These are phyloP conservation scores for Drosophila cracens DNA, from an alignment of 2,888 invertebrate genomes.

Conservation along the genomic window DNA sequence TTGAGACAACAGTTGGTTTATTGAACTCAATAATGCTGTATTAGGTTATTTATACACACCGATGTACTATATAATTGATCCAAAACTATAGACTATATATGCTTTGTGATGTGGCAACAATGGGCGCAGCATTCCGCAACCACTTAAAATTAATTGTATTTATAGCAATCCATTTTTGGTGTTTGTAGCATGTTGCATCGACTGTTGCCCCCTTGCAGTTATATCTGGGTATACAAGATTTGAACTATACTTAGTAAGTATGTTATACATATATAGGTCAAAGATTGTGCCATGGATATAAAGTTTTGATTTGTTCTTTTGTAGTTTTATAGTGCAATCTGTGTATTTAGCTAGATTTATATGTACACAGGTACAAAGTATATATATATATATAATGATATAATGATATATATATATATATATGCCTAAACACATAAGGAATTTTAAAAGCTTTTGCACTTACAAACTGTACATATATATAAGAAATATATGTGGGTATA, in stretches of 20 bases:
- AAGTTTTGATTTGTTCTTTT: background rate
- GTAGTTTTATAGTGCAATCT: background rate
- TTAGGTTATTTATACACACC: constrained; percentile 10
- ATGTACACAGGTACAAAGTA: constrained; percentile 7
- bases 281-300: constrained; percentile 4
- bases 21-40: constrained; percentile 40
- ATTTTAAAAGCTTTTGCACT: constrained; percentile 13
- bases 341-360: background rate
- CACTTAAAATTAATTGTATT: background rate
- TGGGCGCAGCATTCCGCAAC: background rate
- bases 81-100: constrained; percentile 32
- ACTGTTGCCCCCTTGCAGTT: no score
- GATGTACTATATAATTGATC: constrained; percentile 24
- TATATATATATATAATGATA: constrained; percentile 1
- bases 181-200: constrained; percentile 10
- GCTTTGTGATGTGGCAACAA: background rate
- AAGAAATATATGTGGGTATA: constrained; percentile 23
- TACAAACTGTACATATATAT: constrained; percentile 7
- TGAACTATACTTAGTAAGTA: background rate
- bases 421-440: constrained; percentile 17
- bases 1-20: background rate
- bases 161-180: background rate
- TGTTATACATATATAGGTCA: background rate
- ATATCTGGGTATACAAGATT: background rate
- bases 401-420: background rate